phyloP scores from a whole-genome alignment of 2,797 vertebrate genomes.

The Crypturellus tataupa region DNA sequence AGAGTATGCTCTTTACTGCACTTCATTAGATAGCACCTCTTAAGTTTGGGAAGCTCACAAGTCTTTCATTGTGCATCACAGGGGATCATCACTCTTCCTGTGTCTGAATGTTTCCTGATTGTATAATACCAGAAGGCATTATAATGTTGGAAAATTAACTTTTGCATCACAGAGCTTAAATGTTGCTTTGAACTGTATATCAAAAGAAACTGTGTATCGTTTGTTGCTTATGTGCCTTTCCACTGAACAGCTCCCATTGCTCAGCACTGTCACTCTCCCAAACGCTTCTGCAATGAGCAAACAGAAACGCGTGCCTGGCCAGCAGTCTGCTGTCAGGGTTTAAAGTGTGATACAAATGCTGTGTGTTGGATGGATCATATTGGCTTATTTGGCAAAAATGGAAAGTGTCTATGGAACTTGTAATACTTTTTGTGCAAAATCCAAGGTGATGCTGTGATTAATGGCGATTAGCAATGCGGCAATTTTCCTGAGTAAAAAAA shows the following conservation, averaged over 20 bases:
- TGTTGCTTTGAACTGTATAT: not conserved
- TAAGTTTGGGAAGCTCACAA: not conserved
- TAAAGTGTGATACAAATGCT: not conserved
- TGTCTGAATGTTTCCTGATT: not conserved
- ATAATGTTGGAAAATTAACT: not conserved
- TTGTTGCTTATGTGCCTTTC: not conserved
- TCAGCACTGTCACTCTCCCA: not conserved
- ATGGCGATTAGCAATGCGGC: not conserved
- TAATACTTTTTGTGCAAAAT: not conserved
- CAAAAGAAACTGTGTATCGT: not conserved
- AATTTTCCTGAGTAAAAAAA: not conserved
- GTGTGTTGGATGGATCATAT: fast-evolving
- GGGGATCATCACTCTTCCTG: not conserved
- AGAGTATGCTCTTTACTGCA: not conserved
- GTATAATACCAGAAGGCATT: not conserved
- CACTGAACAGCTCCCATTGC: not conserved
- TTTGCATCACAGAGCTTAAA: not conserved
- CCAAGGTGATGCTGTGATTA: not conserved
- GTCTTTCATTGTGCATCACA: not conserved
- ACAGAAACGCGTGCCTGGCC: not conserved
- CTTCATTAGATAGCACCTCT: not conserved
- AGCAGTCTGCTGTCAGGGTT: fast-evolving
- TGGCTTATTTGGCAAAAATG: not conserved
- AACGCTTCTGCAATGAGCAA: not conserved
- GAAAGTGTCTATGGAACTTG: not conserved